These are phyloP conservation scores for Pentalonia nigronervosa DNA, from an alignment of 1,140 invertebrate species.

Conservation along the genomic window DNA sequence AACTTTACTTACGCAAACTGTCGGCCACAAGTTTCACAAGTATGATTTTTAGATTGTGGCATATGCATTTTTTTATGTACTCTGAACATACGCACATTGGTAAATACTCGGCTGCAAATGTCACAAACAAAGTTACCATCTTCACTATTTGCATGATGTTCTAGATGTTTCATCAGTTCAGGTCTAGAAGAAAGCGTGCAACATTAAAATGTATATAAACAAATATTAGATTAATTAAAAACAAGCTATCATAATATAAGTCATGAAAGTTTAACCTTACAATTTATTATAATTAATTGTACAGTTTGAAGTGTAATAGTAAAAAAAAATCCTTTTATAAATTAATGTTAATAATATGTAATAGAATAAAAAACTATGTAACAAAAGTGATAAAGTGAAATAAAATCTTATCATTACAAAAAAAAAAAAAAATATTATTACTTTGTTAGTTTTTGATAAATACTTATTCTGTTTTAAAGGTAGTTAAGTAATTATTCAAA, in stretches of 20 bases:
- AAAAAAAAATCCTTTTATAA: no score
- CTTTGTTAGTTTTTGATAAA: no score
- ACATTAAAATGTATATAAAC: not conserved
- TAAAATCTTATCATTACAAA: no score
- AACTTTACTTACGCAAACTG: constrained; percentile 66
- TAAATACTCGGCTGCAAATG: constrained; percentile 72
- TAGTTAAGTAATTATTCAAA: no score
- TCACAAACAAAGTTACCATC: constrained; percentile 73
- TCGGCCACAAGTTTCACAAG: constrained; percentile 72
- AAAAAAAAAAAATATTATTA: no score
- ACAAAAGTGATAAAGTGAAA: no score
- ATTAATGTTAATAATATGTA: no score
- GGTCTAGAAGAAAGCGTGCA: constrained; percentile 62
- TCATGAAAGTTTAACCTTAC: not conserved
- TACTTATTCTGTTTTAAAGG: no score
- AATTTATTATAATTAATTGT: no score
- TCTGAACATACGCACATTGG: constrained; percentile 69
- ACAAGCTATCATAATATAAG: not conserved
- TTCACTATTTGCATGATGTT: constrained; percentile 72
- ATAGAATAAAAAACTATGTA: no score
- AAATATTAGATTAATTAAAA: not conserved
- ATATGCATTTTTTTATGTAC: constrained; percentile 73
- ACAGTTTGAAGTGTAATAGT: no score
- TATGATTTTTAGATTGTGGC: constrained; percentile 71
- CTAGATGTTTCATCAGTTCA: constrained; percentile 72